Evolutionary conservation across 2,797 vertebrate species (phyloP).

Genomic region (Sebastes goodei): DNA sequence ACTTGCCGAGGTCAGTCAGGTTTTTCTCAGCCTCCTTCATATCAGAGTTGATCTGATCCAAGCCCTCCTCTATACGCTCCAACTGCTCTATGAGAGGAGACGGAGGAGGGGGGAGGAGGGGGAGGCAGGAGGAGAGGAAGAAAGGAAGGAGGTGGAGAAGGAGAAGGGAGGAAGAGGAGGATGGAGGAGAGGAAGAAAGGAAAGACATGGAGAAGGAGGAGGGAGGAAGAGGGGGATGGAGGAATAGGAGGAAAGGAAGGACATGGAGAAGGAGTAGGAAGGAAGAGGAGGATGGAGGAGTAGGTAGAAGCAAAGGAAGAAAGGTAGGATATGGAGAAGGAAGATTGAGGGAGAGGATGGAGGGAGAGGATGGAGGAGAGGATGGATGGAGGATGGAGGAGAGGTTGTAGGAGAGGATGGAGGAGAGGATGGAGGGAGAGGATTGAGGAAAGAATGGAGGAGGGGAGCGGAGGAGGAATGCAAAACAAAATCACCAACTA

Average conservation of each 20-base stretch:
- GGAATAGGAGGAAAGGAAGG: too few relatives aligned
- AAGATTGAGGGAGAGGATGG: not conserved
- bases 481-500: constrained; percentile 18
- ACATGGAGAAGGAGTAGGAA: not conserved
- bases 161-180: not conserved
- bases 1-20: constrained; percentile 93
- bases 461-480: not conserved
- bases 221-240: too few relatives aligned
- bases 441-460: too few relatives aligned
- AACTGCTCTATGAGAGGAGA: constrained; percentile 86
- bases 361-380: not conserved
- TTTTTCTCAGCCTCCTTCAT: constrained; percentile 97
- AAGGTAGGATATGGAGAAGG: not conserved
- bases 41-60: constrained; percentile 98
- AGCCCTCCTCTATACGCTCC: constrained; percentile 89
- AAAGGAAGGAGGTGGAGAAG: too few relatives aligned
- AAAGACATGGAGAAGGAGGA: not conserved
- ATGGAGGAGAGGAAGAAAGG: not conserved
- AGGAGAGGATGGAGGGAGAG: too few relatives aligned
- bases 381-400: not conserved
- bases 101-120: not conserved
- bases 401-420: too few relatives aligned
- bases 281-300: not conserved
- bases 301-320: not conserved
- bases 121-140: too few relatives aligned